A percentile compares a stretch with the other conserved stretches of the same genome.
phyloP scores from a whole-genome alignment of 1,140 invertebrate species.

The Euborellia annulipes region DNA sequence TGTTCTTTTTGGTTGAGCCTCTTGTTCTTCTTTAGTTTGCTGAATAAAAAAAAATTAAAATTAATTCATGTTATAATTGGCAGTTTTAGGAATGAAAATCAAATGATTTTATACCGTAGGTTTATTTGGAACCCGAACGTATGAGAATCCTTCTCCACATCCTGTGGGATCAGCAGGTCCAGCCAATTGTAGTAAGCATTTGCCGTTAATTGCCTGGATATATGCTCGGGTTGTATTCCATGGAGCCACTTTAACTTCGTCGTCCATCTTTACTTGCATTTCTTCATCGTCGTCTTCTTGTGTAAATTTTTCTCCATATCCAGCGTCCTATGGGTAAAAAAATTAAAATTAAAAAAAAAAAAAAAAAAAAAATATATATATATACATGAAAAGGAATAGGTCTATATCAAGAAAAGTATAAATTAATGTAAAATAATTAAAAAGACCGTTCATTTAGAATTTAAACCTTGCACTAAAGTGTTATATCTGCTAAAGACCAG shows the following conservation, averaged over 20 bases:
- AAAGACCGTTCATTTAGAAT: no score
- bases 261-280: slow-evolving; percentile 48
- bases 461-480: no score
- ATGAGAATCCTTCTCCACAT: slow-evolving; percentile 53
- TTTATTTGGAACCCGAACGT: slow-evolving; percentile 48
- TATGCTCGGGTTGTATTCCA: slow-evolving; percentile 58
- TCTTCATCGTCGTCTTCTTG: slow-evolving; percentile 53
- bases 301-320: slow-evolving; percentile 54
- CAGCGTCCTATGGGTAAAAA: slow-evolving; percentile 50
- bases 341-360: no score
- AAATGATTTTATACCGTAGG: slow-evolving; percentile 25
- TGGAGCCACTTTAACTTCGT: slow-evolving; percentile 50
- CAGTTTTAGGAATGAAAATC: no score
- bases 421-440: no score
- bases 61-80: no score
- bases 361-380: no score
- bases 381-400: no score
- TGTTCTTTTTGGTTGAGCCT: slow-evolving; percentile 84
- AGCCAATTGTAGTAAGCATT: slow-evolving; percentile 45
- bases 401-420: no score
- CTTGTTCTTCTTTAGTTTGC: slow-evolving; percentile 73
- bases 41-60: slow-evolving; percentile 17
- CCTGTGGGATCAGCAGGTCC: slow-evolving; percentile 47
- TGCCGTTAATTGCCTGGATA: slow-evolving; percentile 45
- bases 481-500: no score